Percentiles rank a stretch among this genome's conserved stretches.
These are phyloP conservation scores for Epizoanthus illoricatus DNA, from an alignment of 92 coral and sea anemone species.

Conservation along the genomic window DNA sequence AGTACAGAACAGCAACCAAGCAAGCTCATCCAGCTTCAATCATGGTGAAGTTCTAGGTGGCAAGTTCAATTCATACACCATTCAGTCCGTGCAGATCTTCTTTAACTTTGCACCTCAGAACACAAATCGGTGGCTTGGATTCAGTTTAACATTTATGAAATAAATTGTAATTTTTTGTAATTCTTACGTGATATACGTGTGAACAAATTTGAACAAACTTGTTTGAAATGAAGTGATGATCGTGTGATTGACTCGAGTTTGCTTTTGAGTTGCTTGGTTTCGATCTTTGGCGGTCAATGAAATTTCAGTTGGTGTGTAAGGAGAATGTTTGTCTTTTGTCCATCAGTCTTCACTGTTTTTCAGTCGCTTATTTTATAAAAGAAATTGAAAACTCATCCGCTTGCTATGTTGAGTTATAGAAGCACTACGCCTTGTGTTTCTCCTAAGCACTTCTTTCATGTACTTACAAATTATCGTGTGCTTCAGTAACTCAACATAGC, in stretches of 20 bases:
- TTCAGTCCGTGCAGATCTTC: conserved; percentile 12
- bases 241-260: background rate
- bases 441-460: too few relatives aligned
- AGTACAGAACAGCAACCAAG: conserved; percentile 12
- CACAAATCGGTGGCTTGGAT: conserved; percentile 8
- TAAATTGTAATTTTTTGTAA: conserved; percentile 5
- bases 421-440: too few relatives aligned
- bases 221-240: background rate
- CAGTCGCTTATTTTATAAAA: background rate
- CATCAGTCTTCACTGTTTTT: background rate
- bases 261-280: conserved; percentile 1
- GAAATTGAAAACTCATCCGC: too few relatives aligned
- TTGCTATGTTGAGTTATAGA: too few relatives aligned
- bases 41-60: conserved; percentile 5
- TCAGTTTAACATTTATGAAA: too few relatives aligned
- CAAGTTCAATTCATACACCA: conserved; percentile 20
- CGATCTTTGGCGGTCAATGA: background rate
- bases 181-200: background rate
- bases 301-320: background rate
- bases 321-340: conserved; percentile 2
- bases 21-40: conserved; percentile 6
- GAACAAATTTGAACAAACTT: background rate
- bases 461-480: too few relatives aligned
- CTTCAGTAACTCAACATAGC: too few relatives aligned
- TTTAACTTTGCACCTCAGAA: conserved; percentile 7